These are phyloP conservation scores for Pantala flavescens DNA, from an alignment of 1,140 invertebrate genomes.

Conservation along the genomic window DNA sequence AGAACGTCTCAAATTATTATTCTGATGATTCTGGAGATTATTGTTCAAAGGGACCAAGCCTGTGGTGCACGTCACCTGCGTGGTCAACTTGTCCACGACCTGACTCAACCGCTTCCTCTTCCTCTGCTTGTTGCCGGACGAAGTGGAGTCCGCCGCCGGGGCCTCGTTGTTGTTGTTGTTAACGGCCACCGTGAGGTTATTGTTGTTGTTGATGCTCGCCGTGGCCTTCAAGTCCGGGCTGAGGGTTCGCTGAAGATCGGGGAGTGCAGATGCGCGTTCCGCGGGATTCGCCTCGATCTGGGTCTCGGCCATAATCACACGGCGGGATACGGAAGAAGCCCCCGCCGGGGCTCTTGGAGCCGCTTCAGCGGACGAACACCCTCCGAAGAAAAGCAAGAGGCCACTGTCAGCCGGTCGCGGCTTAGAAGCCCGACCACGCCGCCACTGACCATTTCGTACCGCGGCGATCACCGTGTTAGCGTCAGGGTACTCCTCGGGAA, in stretches of 20 bases:
- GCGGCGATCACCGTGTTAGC: neutral
- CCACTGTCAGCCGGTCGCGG: neutral
- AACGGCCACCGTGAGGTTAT: constrained; percentile 37
- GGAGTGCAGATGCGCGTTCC: neutral
- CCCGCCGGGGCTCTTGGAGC: neutral
- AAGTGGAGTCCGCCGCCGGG: neutral
- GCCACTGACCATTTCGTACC: constrained; percentile 3
- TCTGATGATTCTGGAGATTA: constrained; percentile 30
- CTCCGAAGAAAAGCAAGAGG: neutral
- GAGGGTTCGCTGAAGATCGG: neutral
- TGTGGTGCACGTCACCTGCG: constrained; percentile 31
- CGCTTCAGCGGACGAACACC: neutral
- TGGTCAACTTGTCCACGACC: constrained; percentile 55
- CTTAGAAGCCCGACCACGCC: neutral
- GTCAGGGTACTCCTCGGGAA: neutral
- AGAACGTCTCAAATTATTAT: constrained; percentile 28
- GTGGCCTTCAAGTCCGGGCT: neutral
- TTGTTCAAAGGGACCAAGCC: constrained; percentile 26
- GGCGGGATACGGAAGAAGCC: neutral
- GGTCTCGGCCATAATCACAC: constrained; percentile 2
- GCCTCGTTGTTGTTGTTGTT: constrained; percentile 24
- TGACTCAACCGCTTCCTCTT: constrained; percentile 65
- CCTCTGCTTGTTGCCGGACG: constrained; percentile 36
- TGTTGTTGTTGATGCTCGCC: constrained; percentile 40
- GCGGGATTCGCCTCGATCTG: neutral